Evolutionary conservation across 2,113 vertebrate genomes (phyloP).

Genomic region (Apus apus): DNA sequence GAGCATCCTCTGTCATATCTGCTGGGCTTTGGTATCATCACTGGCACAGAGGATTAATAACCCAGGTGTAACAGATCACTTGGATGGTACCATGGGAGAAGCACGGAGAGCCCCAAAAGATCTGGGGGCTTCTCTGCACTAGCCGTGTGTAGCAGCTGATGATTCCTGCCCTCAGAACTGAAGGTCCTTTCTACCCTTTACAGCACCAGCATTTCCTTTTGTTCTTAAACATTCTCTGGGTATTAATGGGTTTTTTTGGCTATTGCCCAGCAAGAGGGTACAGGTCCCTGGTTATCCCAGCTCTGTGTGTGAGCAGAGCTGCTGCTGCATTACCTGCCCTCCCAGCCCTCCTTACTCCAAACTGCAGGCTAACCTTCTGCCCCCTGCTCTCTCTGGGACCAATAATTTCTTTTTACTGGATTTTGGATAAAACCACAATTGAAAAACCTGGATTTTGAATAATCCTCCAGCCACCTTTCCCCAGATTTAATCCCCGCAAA

Average conservation of each 20-base stretch:
- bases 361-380: not conserved
- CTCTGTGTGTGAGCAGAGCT: not conserved
- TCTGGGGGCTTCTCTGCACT: accelerated
- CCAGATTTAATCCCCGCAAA: not conserved
- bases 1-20: accelerated
- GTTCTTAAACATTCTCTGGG: not conserved
- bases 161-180: not conserved
- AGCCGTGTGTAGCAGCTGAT: not conserved
- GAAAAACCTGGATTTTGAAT: not conserved
- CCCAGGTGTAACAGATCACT: accelerated
- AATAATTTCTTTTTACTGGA: slow-evolving; percentile 1
- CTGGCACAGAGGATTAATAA: accelerated
- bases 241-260: not conserved
- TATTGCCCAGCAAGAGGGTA: not conserved
- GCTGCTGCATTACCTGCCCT: not conserved
- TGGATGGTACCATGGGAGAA: not conserved
- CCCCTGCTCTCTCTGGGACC: not conserved
- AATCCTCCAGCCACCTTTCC: not conserved
- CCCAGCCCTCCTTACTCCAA: not conserved
- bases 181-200: not conserved
- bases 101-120: not conserved
- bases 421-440: slow-evolving; percentile 18
- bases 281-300: accelerated
- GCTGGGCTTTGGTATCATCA: accelerated
- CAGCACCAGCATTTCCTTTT: accelerated